Conservation (phyloP, 2,113 vertebrate species). For the Antechinus stuartii region DNA sequence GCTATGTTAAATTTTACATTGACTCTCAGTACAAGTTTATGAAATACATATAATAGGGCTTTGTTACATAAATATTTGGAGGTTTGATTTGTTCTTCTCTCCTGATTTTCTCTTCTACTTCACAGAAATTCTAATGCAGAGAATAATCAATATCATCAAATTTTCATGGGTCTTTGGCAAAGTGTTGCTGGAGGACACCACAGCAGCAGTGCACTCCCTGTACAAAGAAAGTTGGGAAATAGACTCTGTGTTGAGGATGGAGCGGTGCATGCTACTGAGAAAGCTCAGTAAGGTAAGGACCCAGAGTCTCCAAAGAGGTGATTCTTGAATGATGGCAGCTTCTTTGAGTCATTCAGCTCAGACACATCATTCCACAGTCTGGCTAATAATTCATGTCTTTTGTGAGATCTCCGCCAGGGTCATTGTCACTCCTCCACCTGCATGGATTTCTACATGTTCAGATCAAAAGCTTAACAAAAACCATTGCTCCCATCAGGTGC, state of each 20-base stretch:
- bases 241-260: constrained; percentile 81
- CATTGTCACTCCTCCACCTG: accelerated
- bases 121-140: constrained; percentile 80
- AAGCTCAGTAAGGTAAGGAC: constrained; percentile 83
- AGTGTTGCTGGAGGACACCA: constrained; percentile 80
- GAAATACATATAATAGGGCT: neutral
- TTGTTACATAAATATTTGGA: neutral
- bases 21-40: neutral
- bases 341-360: constrained; percentile 49
- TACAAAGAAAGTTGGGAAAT: constrained; percentile 82
- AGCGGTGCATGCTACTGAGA: constrained; percentile 75
- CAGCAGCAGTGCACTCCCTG: constrained; percentile 76
- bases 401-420: neutral
- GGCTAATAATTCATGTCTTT: neutral
- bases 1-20: neutral
- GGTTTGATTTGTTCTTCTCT: neutral
- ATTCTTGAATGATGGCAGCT: neutral
- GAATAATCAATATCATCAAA: constrained; percentile 75
- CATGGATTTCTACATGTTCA: accelerated
- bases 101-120: no score
- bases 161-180: constrained; percentile 81
- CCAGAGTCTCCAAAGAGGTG: neutral
- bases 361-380: neutral
- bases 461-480: accelerated
- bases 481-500: accelerated